These are phyloP conservation scores for Zapus hudsonius DNA, from an alignment of 2,113 vertebrate genomes.

Conservation along the genomic window DNA sequence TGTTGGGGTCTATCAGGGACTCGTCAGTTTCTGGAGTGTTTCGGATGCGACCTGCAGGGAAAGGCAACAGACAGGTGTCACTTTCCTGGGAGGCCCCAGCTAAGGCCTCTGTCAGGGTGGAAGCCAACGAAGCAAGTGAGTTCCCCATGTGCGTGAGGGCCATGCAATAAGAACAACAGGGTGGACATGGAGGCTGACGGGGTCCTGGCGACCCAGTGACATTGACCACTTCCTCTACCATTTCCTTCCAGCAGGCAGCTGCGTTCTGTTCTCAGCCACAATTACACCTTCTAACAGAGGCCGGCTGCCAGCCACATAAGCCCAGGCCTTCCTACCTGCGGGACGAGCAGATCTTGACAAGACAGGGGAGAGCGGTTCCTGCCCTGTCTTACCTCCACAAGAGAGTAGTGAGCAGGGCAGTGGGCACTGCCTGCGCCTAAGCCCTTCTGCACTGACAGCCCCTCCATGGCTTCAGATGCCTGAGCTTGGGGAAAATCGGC, in stretches of 20 bases:
- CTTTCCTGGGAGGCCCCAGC: not conserved
- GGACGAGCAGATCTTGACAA: not conserved
- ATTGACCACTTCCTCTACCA: fast-evolving
- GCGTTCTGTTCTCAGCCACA: not conserved
- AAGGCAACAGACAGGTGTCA: fast-evolving
- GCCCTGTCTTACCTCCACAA: not conserved
- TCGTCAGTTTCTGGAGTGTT: constrained; percentile 95
- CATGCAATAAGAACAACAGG: fast-evolving
- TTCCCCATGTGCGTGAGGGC: fast-evolving
- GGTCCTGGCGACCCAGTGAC: fast-evolving
- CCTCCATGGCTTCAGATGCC: fast-evolving
- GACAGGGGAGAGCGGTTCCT: not conserved
- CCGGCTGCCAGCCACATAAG: not conserved
- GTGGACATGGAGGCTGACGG: not conserved
- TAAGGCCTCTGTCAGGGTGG: not conserved
- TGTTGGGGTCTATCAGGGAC: constrained; percentile 95
- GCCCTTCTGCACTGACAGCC: fast-evolving
- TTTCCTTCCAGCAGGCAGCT: fast-evolving
- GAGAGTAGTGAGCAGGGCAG: not conserved
- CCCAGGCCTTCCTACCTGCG: not conserved
- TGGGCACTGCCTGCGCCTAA: fast-evolving
- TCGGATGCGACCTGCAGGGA: constrained; percentile 92
- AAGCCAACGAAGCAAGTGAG: fast-evolving
- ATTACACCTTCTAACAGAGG: not conserved
- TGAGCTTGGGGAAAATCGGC: fast-evolving